phyloP scores from a whole-genome alignment of 2,113 vertebrate species.

The Micromys minutus region DNA sequence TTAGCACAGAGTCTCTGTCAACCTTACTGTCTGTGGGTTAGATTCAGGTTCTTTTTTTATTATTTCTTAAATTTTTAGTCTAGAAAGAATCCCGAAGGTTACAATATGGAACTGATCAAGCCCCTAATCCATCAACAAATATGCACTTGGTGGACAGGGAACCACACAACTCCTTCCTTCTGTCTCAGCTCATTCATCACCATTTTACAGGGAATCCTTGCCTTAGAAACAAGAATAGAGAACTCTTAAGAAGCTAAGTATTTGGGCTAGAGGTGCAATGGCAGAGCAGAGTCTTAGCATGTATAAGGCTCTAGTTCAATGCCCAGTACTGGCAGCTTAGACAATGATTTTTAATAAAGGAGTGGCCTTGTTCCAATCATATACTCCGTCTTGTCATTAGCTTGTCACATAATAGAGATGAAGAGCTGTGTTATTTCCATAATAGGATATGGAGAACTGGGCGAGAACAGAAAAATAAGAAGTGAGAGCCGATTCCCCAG shows the following conservation, averaged over 20 bases:
- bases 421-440: conserved; percentile 21
- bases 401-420: conserved; percentile 19
- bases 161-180: background rate
- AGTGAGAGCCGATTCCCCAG: background rate
- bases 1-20: conserved; percentile 52
- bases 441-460: background rate
- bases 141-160: background rate
- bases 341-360: background rate
- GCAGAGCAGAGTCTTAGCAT: background rate
- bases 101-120: conserved; percentile 38
- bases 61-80: conserved; percentile 49
- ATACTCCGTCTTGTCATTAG: background rate
- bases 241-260: background rate
- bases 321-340: background rate
- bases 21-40: background rate
- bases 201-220: background rate
- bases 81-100: conserved; percentile 51
- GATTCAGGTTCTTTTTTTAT: background rate
- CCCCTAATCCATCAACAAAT: background rate
- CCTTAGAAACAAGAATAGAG: background rate
- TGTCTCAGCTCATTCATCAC: background rate
- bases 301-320: background rate
- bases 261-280: background rate
- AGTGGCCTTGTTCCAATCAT: background rate
- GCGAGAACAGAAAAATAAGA: background rate